phyloP scores from a whole-genome alignment of 2,888 invertebrate genomes.

The Lissocephala sabroskyi region DNA sequence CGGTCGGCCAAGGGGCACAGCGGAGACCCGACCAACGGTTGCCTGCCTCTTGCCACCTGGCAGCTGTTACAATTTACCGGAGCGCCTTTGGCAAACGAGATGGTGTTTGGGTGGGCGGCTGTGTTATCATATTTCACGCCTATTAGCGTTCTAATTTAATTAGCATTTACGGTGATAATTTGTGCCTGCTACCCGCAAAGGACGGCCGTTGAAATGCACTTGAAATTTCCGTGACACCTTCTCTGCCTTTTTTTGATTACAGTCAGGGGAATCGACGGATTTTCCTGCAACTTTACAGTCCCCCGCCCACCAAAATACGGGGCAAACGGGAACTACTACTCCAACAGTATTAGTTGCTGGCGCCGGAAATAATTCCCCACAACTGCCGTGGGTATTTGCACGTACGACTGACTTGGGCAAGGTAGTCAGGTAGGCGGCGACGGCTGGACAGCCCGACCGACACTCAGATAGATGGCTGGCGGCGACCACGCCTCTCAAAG shows the following conservation, averaged over 20 bases:
- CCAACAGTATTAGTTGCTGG: slow-evolving; percentile 47
- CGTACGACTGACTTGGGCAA: slow-evolving; percentile 34
- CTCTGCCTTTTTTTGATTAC: too few relatives aligned
- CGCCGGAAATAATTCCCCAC: slow-evolving; percentile 54
- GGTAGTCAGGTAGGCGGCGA: slow-evolving; percentile 7
- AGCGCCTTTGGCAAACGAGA: neutral
- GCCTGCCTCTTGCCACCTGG: slow-evolving; percentile 7
- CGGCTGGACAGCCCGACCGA: slow-evolving; percentile 9
- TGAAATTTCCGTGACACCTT: too few relatives aligned
- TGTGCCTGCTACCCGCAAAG: slow-evolving; percentile 34
- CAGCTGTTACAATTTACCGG: slow-evolving; percentile 41
- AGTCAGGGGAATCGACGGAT: too few relatives aligned
- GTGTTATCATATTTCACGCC: slow-evolving; percentile 62
- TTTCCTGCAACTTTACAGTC: too few relatives aligned
- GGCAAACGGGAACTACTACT: too few relatives aligned
- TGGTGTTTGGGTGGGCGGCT: slow-evolving; percentile 21
- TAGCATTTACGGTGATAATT: slow-evolving; percentile 60
- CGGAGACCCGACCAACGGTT: too few relatives aligned
- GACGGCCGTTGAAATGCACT: too few relatives aligned
- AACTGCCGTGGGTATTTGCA: slow-evolving; percentile 51
- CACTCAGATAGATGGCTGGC: neutral
- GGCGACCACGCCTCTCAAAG: neutral
- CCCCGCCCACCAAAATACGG: too few relatives aligned
- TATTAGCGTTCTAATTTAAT: slow-evolving; percentile 62
- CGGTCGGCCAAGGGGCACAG: too few relatives aligned